A percentile compares a stretch with the other conserved stretches of the same genome.
These are phyloP conservation scores for Cryptosula pallasiana DNA, from an alignment of 2,888 invertebrate species.

Conservation along the genomic window DNA sequence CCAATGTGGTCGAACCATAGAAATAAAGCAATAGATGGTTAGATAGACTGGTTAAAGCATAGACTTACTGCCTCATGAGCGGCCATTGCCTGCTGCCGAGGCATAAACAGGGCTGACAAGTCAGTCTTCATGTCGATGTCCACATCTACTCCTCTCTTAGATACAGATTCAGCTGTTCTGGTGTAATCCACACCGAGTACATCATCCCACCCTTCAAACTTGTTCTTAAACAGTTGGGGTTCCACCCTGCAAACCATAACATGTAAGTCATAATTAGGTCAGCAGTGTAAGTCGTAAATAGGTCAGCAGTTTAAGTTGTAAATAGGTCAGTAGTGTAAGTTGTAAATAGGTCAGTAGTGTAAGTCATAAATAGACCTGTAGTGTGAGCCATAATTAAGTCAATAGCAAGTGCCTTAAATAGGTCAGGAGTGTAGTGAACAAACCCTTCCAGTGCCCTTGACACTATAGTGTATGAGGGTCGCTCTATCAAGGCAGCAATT, in stretches of 20 bases:
- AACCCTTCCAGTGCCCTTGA: constrained; percentile 85
- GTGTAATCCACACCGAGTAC: constrained; percentile 97
- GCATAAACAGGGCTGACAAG: constrained; percentile 88
- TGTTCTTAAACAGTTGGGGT: constrained; percentile 77
- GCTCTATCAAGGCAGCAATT: constrained; percentile 81
- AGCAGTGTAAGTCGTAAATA: too few relatives aligned
- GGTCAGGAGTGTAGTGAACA: too few relatives aligned
- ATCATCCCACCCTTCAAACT: constrained; percentile 97
- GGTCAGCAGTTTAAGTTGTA: too few relatives aligned
- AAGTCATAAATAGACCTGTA: too few relatives aligned
- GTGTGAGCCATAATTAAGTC: too few relatives aligned
- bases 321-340: too few relatives aligned
- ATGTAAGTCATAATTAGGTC: too few relatives aligned
- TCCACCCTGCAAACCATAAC: not conserved
- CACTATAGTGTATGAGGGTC: constrained; percentile 77
- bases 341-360: too few relatives aligned
- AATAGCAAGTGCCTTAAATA: too few relatives aligned
- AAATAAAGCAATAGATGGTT: not conserved
- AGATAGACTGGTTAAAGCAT: too few relatives aligned
- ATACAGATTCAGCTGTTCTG: constrained; percentile 92
- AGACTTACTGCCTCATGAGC: constrained; percentile 66
- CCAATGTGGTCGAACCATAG: not conserved
- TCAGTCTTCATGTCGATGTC: constrained; percentile 69
- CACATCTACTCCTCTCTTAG: constrained; percentile 90
- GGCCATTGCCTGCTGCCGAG: constrained; percentile 83